These are phyloP conservation scores for Uropetala carovei DNA, from an alignment of 2,888 invertebrate species.

Conservation along the genomic window DNA sequence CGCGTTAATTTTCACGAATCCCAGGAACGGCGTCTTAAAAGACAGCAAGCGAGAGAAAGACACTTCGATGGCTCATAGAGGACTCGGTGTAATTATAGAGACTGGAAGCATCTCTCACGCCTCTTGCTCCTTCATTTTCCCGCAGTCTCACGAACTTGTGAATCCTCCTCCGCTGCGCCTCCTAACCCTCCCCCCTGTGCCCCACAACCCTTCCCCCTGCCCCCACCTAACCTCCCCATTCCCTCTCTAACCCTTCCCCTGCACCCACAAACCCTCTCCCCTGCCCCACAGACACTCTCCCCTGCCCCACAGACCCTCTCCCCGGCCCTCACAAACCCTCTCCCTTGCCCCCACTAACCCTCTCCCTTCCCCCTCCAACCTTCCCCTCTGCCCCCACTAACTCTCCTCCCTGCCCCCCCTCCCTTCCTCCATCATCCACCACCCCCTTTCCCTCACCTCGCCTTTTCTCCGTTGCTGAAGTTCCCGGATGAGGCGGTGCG, in stretches of 20 bases:
- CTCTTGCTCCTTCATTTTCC: too few relatives aligned
- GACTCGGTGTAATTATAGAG: conserved; percentile 1
- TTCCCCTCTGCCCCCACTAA: background rate
- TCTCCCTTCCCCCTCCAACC: background rate
- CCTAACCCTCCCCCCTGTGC: too few relatives aligned
- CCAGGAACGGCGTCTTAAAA: too few relatives aligned
- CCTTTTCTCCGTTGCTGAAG: background rate
- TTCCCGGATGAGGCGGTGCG: conserved; percentile 9
- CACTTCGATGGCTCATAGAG: background rate
- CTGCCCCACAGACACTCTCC: too few relatives aligned
- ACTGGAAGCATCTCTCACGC: background rate
- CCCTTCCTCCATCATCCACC: background rate
- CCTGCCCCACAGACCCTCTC: background rate
- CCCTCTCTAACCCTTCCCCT: too few relatives aligned
- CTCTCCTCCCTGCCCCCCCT: background rate
- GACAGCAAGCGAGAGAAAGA: too few relatives aligned
- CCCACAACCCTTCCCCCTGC: background rate
- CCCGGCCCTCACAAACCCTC: background rate
- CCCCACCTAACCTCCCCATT: background rate
- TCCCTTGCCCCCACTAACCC: background rate
- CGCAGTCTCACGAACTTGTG: too few relatives aligned
- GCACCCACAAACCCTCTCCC: too few relatives aligned
- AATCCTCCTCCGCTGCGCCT: too few relatives aligned
- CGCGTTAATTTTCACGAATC: too few relatives aligned
- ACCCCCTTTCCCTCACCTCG: background rate